phyloP scores from a whole-genome alignment of 2,888 invertebrate genomes.

The Xanthorhoe designata region DNA sequence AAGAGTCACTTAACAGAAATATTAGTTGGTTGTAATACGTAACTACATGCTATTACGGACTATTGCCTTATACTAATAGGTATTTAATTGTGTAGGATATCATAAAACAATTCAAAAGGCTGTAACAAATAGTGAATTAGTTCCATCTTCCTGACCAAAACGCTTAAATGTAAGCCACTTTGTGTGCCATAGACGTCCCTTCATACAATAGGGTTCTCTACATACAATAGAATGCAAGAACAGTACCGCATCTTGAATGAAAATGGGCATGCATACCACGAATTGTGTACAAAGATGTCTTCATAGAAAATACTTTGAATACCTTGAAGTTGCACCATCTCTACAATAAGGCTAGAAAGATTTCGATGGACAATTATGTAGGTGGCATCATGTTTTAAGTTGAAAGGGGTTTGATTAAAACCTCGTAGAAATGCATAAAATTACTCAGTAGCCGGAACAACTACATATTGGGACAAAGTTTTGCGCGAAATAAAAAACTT shows the following conservation, averaged over 20 bases:
- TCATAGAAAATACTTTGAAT: conserved; percentile 1
- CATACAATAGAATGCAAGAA: conserved; percentile 55
- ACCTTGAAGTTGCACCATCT: background rate
- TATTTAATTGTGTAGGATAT: background rate
- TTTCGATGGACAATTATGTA: background rate
- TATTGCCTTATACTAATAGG: background rate
- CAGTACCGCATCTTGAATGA: conserved; percentile 42
- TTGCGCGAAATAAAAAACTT: too few relatives aligned
- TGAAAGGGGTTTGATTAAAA: background rate
- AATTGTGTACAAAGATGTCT: conserved; percentile 10
- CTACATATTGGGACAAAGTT: too few relatives aligned
- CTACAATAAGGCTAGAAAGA: background rate
- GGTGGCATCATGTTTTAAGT: background rate
- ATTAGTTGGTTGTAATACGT: too few relatives aligned
- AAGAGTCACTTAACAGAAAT: background rate
- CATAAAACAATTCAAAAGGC: background rate
- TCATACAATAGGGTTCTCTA: conserved; percentile 39
- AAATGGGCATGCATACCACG: conserved; percentile 21
- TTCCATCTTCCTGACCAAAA: background rate
- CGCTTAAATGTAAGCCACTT: conserved; percentile 15
- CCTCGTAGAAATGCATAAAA: background rate
- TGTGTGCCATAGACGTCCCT: conserved; percentile 27
- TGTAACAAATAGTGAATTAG: background rate
- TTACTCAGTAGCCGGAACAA: too few relatives aligned
- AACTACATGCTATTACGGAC: background rate